Evolutionary conservation across 2,888 invertebrate species (phyloP), one percentile per base, ranked within the genome.

Genomic region (Hylaea fasciaria): DNA sequence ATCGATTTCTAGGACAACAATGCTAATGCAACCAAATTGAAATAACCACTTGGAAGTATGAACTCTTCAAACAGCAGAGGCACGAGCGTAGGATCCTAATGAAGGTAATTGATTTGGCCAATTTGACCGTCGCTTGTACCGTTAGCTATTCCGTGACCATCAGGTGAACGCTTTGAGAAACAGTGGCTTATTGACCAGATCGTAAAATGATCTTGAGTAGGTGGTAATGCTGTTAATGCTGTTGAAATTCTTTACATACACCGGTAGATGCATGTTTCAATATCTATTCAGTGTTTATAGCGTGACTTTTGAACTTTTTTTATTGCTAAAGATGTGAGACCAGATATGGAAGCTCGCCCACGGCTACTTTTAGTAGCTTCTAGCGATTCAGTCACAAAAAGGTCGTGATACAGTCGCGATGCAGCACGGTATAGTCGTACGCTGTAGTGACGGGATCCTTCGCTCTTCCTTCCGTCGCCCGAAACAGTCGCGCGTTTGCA

Each of bases 21-120:
- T 74, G 82, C 66, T 87, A 87, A 88, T 79, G 69, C 70, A 69
- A 72, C 78, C 64, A 84, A 87, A 89, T 89, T 87, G 86, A 89
- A 83, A 80, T 77, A 78, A 82, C 82, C 75, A 84, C 77, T 73
- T 80, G n/a, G 69, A 75, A 71, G 76, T 80, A 85, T 80, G 80
- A 78, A 75, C 78, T 81, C 69, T 72, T 72, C 78, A 83, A 83
- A 83, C 71, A 80, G 14, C 28, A 46, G 44, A 72, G 68, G 78
- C 82, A 82, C 81, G 83, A 81, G 78, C 73, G 60, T 68, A 56
- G 57, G 71, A 1, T 29, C 64, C 65, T 85, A 82, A 85, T 78
- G 62, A 68, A 53, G 78, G 70, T 85, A 86, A 86, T 82, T 83
- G 78, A 71, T 80, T 74, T 70, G 75, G 76, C 77, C 82, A 85